Percentiles rank a stretch among this genome's conserved stretches.
phyloP scores from a whole-genome alignment of 1,140 invertebrate genomes.

The Ceratina calcarata region DNA sequence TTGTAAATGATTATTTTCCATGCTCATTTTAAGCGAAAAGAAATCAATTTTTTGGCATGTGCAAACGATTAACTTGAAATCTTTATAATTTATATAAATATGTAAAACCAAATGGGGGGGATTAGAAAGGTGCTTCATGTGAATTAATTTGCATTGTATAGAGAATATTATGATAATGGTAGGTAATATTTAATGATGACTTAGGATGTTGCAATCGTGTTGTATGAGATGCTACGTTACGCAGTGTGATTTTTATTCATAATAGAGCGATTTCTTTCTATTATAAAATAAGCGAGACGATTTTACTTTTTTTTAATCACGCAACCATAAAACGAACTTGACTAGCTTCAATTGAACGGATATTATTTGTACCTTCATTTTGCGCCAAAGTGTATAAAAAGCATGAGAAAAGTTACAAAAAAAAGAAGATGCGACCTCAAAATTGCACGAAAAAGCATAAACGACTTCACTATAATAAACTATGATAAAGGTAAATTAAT shows the following conservation, averaged over 20 bases:
- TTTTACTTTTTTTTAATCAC: neutral
- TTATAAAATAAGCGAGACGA: neutral
- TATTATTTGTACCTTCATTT: conserved; percentile 12
- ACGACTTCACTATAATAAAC: conserved; percentile 21
- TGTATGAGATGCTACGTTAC: conserved; percentile 28
- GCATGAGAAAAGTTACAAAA: conserved; percentile 1
- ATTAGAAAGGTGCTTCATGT: conserved; percentile 12
- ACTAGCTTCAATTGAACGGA: neutral
- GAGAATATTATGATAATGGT: conserved; percentile 21
- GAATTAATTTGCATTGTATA: conserved; percentile 44
- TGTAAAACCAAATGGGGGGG: neutral
- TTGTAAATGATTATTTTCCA: conserved; percentile 23
- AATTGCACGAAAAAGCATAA: conserved; percentile 33
- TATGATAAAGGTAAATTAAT: conserved; percentile 19
- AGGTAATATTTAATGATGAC: conserved; percentile 29
- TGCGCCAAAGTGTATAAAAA: neutral
- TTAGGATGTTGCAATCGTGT: conserved; percentile 30
- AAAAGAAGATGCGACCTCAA: conserved; percentile 23
- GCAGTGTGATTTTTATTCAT: conserved; percentile 19
- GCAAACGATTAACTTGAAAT: conserved; percentile 10
- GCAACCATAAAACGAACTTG: too few species aligned
- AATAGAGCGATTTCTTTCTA: conserved; percentile 9
- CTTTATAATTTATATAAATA: conserved; percentile 19
- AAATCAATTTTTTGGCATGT: neutral
- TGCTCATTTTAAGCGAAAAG: neutral